These are phyloP conservation scores for Donacobius atricapilla DNA, from an alignment of 2,113 vertebrate genomes.

Conservation along the genomic window DNA sequence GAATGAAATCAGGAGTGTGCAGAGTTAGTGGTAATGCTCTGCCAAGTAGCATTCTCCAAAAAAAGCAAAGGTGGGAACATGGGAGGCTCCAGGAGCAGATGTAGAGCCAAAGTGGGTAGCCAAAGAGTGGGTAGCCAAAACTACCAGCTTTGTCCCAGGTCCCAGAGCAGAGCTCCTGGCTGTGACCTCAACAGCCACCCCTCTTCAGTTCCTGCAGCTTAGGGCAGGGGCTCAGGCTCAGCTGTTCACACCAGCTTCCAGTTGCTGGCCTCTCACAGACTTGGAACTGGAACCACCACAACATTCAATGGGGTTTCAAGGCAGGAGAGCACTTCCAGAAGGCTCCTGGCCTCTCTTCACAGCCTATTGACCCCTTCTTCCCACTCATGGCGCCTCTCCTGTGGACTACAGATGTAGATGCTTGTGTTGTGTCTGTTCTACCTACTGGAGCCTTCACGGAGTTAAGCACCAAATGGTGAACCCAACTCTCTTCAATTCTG, in stretches of 20 bases:
- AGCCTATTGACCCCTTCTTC: background rate
- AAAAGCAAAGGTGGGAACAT: background rate
- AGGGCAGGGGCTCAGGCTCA: background rate
- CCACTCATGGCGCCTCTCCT: background rate
- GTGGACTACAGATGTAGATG: background rate
- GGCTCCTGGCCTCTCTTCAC: background rate
- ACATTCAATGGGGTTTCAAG: fast-evolving
- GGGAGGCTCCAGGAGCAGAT: background rate
- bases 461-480: background rate
- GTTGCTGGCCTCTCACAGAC: background rate
- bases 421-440: background rate
- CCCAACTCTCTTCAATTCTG: background rate
- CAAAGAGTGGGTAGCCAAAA: background rate
- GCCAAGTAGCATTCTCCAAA: background rate
- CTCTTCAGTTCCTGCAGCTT: background rate
- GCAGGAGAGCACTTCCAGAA: background rate
- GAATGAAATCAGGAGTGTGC: background rate
- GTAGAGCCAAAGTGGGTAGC: background rate
- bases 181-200: background rate
- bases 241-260: background rate
- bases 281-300: background rate
- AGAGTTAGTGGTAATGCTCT: background rate
- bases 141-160: background rate
- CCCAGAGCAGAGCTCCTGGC: background rate
- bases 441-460: background rate